Evolutionary conservation across 2,113 vertebrate species (phyloP).

Genomic region (Microcebus jonahi): DNA sequence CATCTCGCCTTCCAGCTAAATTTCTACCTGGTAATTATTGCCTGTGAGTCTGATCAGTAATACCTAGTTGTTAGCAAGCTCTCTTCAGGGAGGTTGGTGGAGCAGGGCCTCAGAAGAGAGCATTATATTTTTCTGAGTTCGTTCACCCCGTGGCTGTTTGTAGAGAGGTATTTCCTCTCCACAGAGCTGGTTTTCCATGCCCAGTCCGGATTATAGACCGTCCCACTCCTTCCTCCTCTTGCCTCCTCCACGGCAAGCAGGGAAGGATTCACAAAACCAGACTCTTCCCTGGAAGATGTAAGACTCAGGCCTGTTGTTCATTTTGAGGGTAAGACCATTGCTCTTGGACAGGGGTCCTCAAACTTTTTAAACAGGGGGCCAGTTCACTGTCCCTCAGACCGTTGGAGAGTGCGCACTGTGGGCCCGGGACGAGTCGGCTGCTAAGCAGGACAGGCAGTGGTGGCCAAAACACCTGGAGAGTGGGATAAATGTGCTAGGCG

Average conservation of each 20-base stretch:
- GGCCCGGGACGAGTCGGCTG: no score
- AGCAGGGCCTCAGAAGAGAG: constrained; percentile 6
- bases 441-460: no score
- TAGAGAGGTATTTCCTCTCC: neutral
- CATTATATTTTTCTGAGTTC: constrained; percentile 19
- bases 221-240: neutral
- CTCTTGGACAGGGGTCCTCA: neutral
- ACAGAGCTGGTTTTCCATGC: neutral
- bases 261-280: neutral
- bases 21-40: constrained; percentile 57
- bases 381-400: no score
- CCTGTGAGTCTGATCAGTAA: constrained; percentile 43
- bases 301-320: neutral
- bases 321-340: neutral
- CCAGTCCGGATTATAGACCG: neutral
- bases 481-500: no score
- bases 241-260: neutral
- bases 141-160: constrained; percentile 14
- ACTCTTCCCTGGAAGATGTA: neutral
- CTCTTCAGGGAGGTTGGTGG: constrained; percentile 45
- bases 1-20: constrained; percentile 57
- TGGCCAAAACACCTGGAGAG: no score
- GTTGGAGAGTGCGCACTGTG: no score
- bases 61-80: constrained; percentile 46
- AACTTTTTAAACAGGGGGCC: no score